Percentiles rank a stretch among this genome's conserved stretches.
These are phyloP conservation scores for Liparis tanakae DNA, from an alignment of 2,797 vertebrate species.

Conservation along the genomic window DNA sequence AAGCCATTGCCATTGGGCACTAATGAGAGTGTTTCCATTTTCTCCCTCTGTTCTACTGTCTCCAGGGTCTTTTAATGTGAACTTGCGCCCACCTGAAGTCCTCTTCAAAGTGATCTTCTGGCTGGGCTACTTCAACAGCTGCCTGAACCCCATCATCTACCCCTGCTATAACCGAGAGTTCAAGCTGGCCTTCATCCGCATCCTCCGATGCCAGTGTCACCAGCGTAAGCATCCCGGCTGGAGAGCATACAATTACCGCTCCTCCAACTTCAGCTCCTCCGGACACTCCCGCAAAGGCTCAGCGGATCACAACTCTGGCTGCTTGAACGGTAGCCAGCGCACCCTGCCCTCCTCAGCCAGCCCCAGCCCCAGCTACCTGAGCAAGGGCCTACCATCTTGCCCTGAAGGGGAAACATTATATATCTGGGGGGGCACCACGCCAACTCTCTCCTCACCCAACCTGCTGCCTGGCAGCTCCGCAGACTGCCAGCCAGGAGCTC, in stretches of 20 bases:
- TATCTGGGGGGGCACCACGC: constrained; percentile 81
- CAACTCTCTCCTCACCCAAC: constrained; percentile 72
- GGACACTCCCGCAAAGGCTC: constrained; percentile 88
- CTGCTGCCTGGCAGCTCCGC: constrained; percentile 74
- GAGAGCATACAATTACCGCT: constrained; percentile 90
- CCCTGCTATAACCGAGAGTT: constrained; percentile 98
- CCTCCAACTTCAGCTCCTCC: constrained; percentile 87
- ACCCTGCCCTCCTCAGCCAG: constrained; percentile 89
- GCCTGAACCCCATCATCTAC: constrained; percentile 98
- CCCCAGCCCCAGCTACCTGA: constrained; percentile 88
- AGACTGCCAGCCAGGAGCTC: constrained; percentile 50
- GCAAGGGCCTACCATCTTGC: constrained; percentile 79
- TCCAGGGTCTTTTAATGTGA: constrained; percentile 91
- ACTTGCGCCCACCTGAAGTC: constrained; percentile 88
- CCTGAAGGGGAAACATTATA: constrained; percentile 82
- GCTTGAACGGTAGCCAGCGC: constrained; percentile 91
- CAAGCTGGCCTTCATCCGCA: constrained; percentile 95
- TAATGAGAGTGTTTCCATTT: constrained; percentile 1
- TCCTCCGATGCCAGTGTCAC: constrained; percentile 92
- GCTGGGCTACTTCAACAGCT: constrained; percentile 99
- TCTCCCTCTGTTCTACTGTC: constrained; percentile 11
- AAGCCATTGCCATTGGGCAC: neutral
- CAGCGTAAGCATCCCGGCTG: constrained; percentile 85
- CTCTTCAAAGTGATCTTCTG: constrained; percentile 98
- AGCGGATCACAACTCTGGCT: constrained; percentile 86